A percentile compares a stretch with the other conserved stretches of the same genome.
phyloP scores from a whole-genome alignment of 2,888 invertebrate species.

The Seira ritae region DNA sequence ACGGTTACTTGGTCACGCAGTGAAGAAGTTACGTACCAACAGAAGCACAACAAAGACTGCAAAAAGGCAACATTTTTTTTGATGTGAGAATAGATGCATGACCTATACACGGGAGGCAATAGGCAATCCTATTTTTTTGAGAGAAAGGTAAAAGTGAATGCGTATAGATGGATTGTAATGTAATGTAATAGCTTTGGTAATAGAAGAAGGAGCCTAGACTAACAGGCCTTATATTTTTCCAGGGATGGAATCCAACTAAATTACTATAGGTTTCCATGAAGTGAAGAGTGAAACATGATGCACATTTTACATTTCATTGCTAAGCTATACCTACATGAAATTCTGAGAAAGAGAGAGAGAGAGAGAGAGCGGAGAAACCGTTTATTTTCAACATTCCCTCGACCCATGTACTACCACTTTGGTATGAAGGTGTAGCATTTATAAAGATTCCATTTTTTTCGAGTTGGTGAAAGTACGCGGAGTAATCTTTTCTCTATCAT shows the following conservation, averaged over 20 bases:
- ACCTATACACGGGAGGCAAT: background rate
- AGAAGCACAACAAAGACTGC: background rate
- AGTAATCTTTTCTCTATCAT: background rate
- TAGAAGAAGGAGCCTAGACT: too few relatives aligned
- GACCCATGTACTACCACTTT: too few relatives aligned
- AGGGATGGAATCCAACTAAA: too few relatives aligned
- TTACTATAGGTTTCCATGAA: background rate
- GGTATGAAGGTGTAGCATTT: too few relatives aligned
- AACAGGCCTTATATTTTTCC: too few relatives aligned
- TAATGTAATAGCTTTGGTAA: too few relatives aligned
- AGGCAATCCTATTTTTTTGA: too few relatives aligned
- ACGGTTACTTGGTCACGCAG: background rate
- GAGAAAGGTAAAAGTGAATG: background rate
- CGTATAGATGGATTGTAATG: too few relatives aligned
- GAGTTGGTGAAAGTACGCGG: background rate
- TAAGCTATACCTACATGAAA: background rate
- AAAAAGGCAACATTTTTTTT: background rate
- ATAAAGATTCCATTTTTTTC: too few relatives aligned
- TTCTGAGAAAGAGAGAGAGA: constrained; percentile 13
- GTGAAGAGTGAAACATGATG: background rate
- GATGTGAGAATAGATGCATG: background rate
- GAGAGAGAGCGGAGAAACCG: background rate
- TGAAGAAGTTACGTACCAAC: background rate
- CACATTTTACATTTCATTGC: background rate
- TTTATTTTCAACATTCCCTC: too few relatives aligned